phyloP scores from a whole-genome alignment of 2,797 vertebrate species.

The Coregonus sp. region DNA sequence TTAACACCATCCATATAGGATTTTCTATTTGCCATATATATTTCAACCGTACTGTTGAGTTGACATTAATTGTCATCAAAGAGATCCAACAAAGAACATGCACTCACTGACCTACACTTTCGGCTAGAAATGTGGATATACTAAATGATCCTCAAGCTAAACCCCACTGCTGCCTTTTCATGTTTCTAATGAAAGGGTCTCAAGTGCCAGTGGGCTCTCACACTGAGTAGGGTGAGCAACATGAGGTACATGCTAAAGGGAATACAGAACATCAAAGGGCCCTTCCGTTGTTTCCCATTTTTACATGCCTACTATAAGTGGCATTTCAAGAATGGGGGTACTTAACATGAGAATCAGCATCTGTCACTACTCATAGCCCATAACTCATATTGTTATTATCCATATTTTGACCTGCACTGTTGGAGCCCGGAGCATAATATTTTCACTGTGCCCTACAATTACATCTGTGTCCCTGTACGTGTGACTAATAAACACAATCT shows the following conservation, averaged over 20 bases:
- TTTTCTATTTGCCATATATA: too few species aligned
- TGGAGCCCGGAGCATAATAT: too few species aligned
- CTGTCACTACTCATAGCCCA: background rate
- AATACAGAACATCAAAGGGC: background rate
- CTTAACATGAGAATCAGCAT: background rate
- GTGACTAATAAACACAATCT: too few species aligned
- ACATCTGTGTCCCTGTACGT: too few species aligned
- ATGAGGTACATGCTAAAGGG: background rate
- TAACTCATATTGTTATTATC: background rate
- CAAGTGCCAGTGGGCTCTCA: slow-evolving; percentile 15
- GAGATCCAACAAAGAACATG: background rate
- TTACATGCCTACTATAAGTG: background rate
- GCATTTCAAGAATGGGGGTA: background rate
- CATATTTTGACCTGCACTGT: too few species aligned
- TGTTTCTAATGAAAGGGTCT: slow-evolving; percentile 23
- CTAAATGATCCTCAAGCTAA: background rate
- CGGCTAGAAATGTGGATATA: background rate
- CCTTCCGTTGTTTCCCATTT: background rate
- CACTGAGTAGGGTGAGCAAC: background rate
- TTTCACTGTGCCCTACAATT: too few species aligned
- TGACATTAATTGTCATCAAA: slow-evolving; percentile 6
- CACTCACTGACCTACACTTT: background rate
- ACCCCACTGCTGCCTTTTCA: slow-evolving; percentile 20
- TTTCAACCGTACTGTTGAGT: background rate
- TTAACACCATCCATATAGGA: too few species aligned